A percentile compares a stretch with the other conserved stretches of the same genome.
Evolutionary conservation across 2,888 invertebrate genomes (phyloP).

Genomic region (Malthinus seriepunctatus): DNA sequence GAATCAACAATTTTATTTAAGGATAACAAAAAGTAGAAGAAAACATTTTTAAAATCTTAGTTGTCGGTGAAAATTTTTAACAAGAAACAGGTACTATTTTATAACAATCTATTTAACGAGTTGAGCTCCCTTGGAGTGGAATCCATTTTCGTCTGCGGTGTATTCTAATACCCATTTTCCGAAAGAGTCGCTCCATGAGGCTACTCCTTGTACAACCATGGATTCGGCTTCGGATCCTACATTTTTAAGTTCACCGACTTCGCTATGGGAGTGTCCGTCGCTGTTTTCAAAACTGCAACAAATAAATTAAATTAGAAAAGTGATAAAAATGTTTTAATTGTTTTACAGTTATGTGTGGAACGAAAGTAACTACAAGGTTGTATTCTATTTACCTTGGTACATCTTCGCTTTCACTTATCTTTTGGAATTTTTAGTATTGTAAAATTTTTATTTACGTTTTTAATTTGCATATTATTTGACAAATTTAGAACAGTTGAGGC

Average conservation of each 20-base stretch:
- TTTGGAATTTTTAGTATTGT: conserved; percentile 15
- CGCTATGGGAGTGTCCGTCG: conserved; percentile 59
- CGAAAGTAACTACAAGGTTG: conserved; percentile 41
- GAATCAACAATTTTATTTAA: conserved; percentile 3
- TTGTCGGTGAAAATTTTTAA: conserved; percentile 3
- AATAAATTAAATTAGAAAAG: conserved; percentile 9
- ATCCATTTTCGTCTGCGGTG: conserved; percentile 61
- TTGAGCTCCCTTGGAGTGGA: conserved; percentile 49
- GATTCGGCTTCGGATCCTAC: conserved; percentile 59
- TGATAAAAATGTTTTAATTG: background rate
- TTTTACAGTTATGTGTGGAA: conserved; percentile 14
- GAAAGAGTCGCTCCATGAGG: conserved; percentile 60
- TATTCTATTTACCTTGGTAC: conserved; percentile 46
- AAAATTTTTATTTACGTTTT: no score
- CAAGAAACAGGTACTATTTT: conserved; percentile 1
- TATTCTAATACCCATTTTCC: conserved; percentile 58
- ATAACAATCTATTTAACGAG: conserved; percentile 5
- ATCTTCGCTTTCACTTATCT: conserved; percentile 36
- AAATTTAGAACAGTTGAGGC: no score
- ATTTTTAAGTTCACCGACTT: conserved; percentile 59
- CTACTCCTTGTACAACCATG: conserved; percentile 57
- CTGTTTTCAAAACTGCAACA: conserved; percentile 57
- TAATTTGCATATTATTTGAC: no score
- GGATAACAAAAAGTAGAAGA: background rate
- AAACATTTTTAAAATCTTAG: background rate